Evolutionary conservation across 2,113 vertebrate species (phyloP), one percentile per base, ranked within the genome.

Genomic region (Gracilinanus agilis): DNA sequence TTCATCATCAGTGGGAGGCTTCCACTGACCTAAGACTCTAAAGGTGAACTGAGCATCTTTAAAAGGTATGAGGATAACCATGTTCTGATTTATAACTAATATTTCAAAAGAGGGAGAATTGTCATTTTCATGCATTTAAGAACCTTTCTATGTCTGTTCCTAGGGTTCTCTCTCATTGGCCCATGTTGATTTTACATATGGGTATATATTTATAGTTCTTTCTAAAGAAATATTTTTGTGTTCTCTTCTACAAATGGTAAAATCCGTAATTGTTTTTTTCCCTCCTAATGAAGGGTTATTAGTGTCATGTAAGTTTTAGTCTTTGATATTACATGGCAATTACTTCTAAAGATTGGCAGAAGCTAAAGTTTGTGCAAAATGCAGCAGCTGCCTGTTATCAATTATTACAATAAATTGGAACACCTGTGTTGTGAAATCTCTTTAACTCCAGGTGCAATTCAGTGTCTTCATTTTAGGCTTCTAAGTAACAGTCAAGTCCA

Each of bases 361-460:
- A 93, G 90, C 83, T 93, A 91, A 29, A 61, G 44, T 88, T 90
- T 95, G 34, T 90, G 40, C 55, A 93, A 94, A 97, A 92, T 92
- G 90, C 95, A 97, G 88, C 96, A 97, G 94, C 93, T 97, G 95
- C 90, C 44, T 92, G 93, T 92, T 95, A 96, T 91, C 89, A 95
- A 93, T 54, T 91, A 92, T 96, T 94, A 96, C 67, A 95, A 90
- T 92, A 90, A 94, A 94, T 90, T 95, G 92, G 89, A 96, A 96
- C 94, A 97, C 94, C 96, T 96, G 92, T 96, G 90, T 91, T 95
- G 88, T 92, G 56, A 95, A 93, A 54, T 93, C 67, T 53, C 75
- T 95, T 91, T 67, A 96, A 95, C 92, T 94, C 93, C 95, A 97
- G 95, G 92, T 95, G 93, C 11, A 93, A 94, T 53, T 92, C 13